These are phyloP conservation scores for Diceros bicornis DNA, from an alignment of 2,797 vertebrate genomes.

Conservation along the genomic window DNA sequence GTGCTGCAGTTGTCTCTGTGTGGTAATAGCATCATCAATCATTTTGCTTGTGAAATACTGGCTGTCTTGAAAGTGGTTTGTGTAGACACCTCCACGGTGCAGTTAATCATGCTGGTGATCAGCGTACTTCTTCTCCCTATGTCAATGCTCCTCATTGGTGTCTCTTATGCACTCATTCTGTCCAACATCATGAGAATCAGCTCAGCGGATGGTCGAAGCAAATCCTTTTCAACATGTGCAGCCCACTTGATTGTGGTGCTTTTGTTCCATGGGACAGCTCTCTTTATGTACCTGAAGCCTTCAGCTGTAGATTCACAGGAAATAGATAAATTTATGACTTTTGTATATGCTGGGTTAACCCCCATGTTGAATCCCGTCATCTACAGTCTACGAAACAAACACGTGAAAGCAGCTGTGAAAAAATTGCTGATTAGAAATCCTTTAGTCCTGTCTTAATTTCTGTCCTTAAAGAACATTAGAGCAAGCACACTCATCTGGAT, in stretches of 20 bases:
- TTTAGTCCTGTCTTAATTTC: background rate
- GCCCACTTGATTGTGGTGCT: conserved; percentile 82
- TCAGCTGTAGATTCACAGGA: conserved; percentile 69
- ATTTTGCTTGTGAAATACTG: conserved; percentile 84
- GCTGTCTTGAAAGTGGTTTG: conserved; percentile 78
- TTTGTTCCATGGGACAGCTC: conserved; percentile 79
- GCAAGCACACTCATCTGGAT: background rate
- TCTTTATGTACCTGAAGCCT: conserved; percentile 80
- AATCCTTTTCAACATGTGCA: conserved; percentile 83
- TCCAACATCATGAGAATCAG: conserved; percentile 68
- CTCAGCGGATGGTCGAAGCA: conserved; percentile 69
- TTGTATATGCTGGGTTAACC: conserved; percentile 77
- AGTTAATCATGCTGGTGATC: conserved; percentile 67
- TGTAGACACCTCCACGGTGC: conserved; percentile 59
- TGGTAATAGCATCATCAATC: conserved; percentile 68
- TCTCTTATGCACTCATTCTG: conserved; percentile 82
- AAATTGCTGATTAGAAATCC: conserved; percentile 63
- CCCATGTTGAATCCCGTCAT: conserved; percentile 85
- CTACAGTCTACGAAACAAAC: conserved; percentile 85
- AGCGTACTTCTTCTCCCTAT: conserved; percentile 73
- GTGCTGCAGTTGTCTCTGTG: conserved; percentile 79
- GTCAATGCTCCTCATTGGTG: conserved; percentile 75
- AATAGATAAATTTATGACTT: conserved; percentile 77
- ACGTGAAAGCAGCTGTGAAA: conserved; percentile 81
- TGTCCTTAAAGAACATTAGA: conserved; percentile 1